Evolutionary conservation across 2,113 vertebrate species (phyloP).

Genomic region (Ardeotis arabs): DNA sequence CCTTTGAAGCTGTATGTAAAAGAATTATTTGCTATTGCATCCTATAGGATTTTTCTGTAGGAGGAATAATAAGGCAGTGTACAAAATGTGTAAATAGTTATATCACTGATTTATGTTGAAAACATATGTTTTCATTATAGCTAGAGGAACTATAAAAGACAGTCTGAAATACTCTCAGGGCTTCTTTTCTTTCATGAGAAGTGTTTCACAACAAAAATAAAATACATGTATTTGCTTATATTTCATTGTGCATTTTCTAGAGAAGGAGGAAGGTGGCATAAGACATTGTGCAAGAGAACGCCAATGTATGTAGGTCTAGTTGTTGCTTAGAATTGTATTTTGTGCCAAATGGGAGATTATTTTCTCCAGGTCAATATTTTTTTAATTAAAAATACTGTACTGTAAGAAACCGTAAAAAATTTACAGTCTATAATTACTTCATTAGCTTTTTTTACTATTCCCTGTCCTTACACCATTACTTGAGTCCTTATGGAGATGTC

Average conservation of each 20-base stretch:
- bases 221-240: background rate
- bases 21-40: background rate
- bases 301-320: background rate
- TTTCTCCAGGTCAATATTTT: background rate
- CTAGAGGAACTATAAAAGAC: background rate
- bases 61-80: background rate
- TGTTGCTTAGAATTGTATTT: background rate
- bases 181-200: background rate
- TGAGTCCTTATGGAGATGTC: background rate
- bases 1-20: background rate
- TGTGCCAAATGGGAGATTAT: background rate
- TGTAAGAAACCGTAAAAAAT: background rate
- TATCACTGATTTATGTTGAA: constrained; percentile 8
- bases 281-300: background rate
- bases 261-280: background rate
- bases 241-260: background rate
- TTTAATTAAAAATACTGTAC: background rate
- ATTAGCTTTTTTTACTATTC: background rate
- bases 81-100: background rate
- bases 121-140: background rate
- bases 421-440: background rate
- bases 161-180: background rate
- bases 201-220: background rate
- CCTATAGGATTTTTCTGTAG: background rate
- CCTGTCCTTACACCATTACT: background rate